Conservation (phyloP, 2,888 invertebrate genomes). For the Dione juno region DNA sequence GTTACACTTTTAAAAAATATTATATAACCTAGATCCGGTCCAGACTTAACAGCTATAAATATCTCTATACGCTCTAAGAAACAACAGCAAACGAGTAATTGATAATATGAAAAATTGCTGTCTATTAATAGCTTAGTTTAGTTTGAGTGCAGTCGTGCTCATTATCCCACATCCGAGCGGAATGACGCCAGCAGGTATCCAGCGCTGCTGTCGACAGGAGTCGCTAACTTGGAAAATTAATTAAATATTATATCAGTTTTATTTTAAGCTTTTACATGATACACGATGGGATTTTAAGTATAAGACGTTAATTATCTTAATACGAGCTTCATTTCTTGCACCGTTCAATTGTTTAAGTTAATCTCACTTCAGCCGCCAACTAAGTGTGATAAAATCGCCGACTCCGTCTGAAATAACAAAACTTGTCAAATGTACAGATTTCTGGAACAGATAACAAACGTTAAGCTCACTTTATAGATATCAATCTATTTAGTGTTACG, state of each 20-base stretch:
- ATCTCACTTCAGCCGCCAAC: background rate
- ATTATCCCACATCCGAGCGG: slow-evolving; percentile 12
- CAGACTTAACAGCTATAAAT: no score
- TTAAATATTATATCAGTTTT: no score
- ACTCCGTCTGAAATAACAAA: background rate
- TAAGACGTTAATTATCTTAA: no score
- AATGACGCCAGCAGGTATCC: background rate
- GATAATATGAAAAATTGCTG: slow-evolving; percentile 25
- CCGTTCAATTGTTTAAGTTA: background rate
- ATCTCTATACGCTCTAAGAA: background rate
- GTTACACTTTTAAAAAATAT: no score
- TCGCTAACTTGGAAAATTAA: background rate
- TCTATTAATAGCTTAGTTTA: slow-evolving; percentile 32
- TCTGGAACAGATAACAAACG: background rate
- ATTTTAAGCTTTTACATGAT: no score
- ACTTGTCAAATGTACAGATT: slow-evolving; percentile 8
- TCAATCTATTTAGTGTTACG: background rate
- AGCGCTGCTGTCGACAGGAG: background rate
- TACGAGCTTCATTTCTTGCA: no score
- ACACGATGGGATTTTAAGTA: no score
- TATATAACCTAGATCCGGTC: no score
- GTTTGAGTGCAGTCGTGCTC: slow-evolving; percentile 24
- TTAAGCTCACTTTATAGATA: slow-evolving; percentile 4
- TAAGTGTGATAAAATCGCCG: background rate
- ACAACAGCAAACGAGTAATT: slow-evolving; percentile 14